Base-by-base conservation (phyloP, 2,113 vertebrate species). In the Psophia crepitans region DNA sequence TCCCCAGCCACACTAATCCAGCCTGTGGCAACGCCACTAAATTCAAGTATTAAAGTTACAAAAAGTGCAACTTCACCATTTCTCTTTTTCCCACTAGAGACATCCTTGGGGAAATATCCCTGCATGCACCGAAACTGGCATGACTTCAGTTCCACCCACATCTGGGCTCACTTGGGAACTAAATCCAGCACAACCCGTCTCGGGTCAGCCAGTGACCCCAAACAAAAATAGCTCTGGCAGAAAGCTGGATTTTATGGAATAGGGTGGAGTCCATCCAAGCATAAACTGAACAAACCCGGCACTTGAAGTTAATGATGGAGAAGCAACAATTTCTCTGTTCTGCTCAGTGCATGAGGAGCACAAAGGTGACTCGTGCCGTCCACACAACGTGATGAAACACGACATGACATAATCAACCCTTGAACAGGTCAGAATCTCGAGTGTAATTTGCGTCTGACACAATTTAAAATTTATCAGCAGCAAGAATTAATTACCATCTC, bases 131-230 rank as follows among this genome's bases (percentile, higher is more conserved):
- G 1, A 75, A 27, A 24, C 57, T 57, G 57, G 61, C 49, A 46
- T 12, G 88, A 93, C 22, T 89, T 84, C 92, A 75, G 12, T 85
- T 87, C 97, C 97, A 87, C 86, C 92, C 97, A 94, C 97, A 96
- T 85, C 94, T 92, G 92, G 94, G 89, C 95, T 96, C 70, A 30
- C 89, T 93, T 82, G 94, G 92, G 96, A 97, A 92, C 87, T 63
- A 69, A 91, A 96, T 61, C 35, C 92, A 96, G 94, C 94, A 76
- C 94, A 84, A 78, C 84, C 90, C 61, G 28, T 49, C 92, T 92
- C 3, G 94, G 92, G 92, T 91, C 96, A 96, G 81, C 22, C 81
- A 44, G 80, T 95, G 97, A 96, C 92, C 97, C 95, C 1, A 6
- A 61, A 71, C 95, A 68, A 12, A 97, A 97, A 97, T 92, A 96